Conservation (phyloP, 92 coral and sea anemone species). For the Porites lobata region DNA sequence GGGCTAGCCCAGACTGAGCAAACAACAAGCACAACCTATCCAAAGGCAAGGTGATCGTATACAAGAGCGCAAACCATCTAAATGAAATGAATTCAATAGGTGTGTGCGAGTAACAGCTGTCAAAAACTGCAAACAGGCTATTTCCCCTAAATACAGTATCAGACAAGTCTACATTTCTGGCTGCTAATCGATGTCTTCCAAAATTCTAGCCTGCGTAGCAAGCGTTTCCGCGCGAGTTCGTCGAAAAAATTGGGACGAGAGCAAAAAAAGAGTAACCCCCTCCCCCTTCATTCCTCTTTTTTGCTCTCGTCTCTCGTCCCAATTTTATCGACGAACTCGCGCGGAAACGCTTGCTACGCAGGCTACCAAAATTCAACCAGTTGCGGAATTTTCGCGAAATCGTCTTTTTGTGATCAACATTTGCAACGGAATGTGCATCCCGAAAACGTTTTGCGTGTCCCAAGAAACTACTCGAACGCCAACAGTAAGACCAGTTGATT, state of each 20-base stretch:
- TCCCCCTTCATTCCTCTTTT: no score
- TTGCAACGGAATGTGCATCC: conserved; percentile 11
- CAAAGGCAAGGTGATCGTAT: neutral
- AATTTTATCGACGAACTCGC: no score
- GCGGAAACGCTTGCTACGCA: no score
- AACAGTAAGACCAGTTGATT: neutral
- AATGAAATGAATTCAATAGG: neutral
- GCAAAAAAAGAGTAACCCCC: no score
- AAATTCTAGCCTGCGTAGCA: no score
- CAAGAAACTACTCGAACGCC: neutral
- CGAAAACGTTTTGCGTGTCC: conserved; percentile 8
- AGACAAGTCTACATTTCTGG: neutral
- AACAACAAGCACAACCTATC: neutral
- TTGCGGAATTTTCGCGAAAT: neutral
- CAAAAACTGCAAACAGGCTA: neutral
- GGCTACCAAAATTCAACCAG: neutral
- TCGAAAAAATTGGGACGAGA: no score
- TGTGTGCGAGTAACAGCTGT: neutral
- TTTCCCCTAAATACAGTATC: neutral
- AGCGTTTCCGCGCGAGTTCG: no score
- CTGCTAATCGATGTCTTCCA: neutral
- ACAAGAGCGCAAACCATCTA: neutral
- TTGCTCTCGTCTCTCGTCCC: no score
- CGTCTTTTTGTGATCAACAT: neutral
- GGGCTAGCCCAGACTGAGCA: neutral